Conservation (phyloP, 2,797 vertebrate genomes). For the Naso thynnoides region DNA sequence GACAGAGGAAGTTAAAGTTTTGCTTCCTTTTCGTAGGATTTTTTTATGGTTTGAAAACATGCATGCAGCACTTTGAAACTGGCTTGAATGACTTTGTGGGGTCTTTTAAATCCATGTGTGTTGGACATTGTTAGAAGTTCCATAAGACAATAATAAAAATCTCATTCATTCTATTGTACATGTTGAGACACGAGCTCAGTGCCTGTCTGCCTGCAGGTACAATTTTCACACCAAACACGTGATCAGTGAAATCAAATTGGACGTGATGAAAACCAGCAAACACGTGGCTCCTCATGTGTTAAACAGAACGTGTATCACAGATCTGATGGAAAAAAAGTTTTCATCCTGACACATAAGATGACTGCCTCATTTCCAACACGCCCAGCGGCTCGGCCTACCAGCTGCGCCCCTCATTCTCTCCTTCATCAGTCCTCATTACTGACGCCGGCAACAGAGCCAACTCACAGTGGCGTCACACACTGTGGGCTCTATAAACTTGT, state of each 20-base stretch:
- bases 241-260: neutral
- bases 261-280: conserved; percentile 1
- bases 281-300: neutral
- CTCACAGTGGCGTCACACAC: conserved; percentile 38
- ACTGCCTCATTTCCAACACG: conserved; percentile 36
- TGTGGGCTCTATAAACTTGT: conserved; percentile 54
- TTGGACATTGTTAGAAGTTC: neutral
- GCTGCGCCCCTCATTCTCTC: conserved; percentile 54
- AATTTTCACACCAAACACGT: neutral
- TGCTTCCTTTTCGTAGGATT: neutral
- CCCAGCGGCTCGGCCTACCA: conserved; percentile 37
- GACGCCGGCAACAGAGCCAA: conserved; percentile 41
- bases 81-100: neutral
- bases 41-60: neutral
- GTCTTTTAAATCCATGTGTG: neutral
- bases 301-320: neutral
- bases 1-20: neutral
- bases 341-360: conserved; percentile 14
- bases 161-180: too few species aligned
- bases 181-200: neutral
- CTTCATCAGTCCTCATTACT: conserved; percentile 64
- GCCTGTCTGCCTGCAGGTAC: neutral
- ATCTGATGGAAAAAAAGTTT: conserved; percentile 1
- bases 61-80: neutral
- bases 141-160: neutral